Evolutionary conservation across 2,888 invertebrate species (phyloP).

Genomic region (Sinotaia quadrata): DNA sequence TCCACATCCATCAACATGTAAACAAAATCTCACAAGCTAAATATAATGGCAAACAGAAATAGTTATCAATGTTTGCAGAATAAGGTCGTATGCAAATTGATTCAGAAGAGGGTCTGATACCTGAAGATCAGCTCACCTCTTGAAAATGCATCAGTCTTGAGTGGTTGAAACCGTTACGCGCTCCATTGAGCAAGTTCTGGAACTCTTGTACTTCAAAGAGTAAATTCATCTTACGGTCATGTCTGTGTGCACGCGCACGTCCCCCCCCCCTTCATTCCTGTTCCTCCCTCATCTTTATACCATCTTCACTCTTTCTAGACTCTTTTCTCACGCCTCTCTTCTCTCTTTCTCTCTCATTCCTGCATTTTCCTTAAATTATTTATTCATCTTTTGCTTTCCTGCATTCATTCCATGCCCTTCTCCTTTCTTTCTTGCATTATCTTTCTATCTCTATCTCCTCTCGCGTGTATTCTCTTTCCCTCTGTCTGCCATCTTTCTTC

Average conservation of each 20-base stretch:
- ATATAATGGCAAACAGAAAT: too few relatives aligned
- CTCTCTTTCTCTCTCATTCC: background rate
- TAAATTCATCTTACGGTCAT: too few relatives aligned
- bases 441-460: background rate
- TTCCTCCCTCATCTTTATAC: background rate
- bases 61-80: too few relatives aligned
- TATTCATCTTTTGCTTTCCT: background rate
- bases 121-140: too few relatives aligned
- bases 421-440: background rate
- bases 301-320: background rate
- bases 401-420: background rate
- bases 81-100: too few relatives aligned
- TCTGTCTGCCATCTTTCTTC: background rate
- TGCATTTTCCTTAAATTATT: background rate
- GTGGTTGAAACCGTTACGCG: too few relatives aligned
- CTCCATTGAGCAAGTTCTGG: too few relatives aligned
- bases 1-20: too few relatives aligned
- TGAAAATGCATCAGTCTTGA: too few relatives aligned
- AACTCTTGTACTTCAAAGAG: too few relatives aligned
- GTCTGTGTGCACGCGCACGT: background rate
- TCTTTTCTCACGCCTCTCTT: slow-evolving; percentile 2
- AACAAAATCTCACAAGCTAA: too few relatives aligned
- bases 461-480: background rate
- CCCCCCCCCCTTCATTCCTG: background rate
- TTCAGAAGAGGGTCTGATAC: too few relatives aligned